phyloP scores from a whole-genome alignment of 2,888 invertebrate genomes.

The Apamea monoglypha region DNA sequence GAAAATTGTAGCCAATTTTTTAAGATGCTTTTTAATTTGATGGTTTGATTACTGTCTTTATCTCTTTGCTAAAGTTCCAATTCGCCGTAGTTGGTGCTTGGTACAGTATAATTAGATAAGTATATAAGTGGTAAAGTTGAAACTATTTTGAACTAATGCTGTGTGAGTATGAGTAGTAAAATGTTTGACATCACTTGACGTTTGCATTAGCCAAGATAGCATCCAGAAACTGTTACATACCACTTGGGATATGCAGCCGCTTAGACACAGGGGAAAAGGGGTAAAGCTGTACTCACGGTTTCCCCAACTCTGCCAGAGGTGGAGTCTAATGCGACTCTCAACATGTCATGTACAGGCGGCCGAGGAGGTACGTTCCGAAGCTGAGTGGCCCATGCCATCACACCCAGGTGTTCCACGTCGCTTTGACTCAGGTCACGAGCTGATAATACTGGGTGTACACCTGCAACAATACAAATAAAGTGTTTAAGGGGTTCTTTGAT shows the following conservation, averaged over 20 bases:
- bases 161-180: background rate
- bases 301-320: constrained; percentile 96
- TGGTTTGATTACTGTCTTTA: background rate
- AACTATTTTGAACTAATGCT: background rate
- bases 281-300: constrained; percentile 91
- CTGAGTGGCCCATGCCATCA: constrained; percentile 99
- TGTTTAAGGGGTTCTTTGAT: background rate
- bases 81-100: background rate
- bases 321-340: constrained; percentile 94
- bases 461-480: constrained; percentile 74
- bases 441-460: constrained; percentile 96
- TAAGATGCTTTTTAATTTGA: background rate
- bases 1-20: background rate
- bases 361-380: constrained; percentile 97
- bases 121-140: background rate
- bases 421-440: constrained; percentile 98
- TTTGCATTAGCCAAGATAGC: background rate
- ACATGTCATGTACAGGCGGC: constrained; percentile 95
- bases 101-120: background rate
- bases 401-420: constrained; percentile 98
- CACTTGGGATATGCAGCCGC: background rate
- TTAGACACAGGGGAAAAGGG: background rate
- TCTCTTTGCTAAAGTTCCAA: background rate
- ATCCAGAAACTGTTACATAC: background rate
- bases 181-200: background rate